Percentiles rank a stretch among this genome's conserved stretches.
Conservation (phyloP, 1,140 invertebrate genomes). For the Pogonus chalceus region DNA sequence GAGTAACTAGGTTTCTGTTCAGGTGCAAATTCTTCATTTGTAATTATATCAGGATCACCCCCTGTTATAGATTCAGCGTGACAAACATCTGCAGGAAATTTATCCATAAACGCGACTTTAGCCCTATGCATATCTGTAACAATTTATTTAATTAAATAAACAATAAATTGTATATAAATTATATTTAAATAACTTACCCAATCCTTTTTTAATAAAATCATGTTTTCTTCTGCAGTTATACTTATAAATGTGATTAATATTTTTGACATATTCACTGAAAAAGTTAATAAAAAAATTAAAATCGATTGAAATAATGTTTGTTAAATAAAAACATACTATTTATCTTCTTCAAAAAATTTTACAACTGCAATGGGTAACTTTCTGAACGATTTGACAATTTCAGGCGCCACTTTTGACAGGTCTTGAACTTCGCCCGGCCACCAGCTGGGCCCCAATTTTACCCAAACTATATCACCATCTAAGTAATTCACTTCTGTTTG, state of each 20-base stretch:
- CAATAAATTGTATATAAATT: neutral
- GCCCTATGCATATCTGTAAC: constrained; percentile 44
- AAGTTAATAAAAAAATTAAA: constrained; percentile 23
- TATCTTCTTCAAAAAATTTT: constrained; percentile 72
- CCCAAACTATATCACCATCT: constrained; percentile 70
- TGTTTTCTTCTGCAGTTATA: constrained; percentile 66
- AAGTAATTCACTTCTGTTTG: constrained; percentile 52
- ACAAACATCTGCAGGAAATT: constrained; percentile 61
- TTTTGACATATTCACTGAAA: constrained; percentile 69
- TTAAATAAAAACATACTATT: constrained; percentile 51
- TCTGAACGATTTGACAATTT: constrained; percentile 45
- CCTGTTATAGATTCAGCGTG: constrained; percentile 55
- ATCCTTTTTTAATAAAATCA: constrained; percentile 69
- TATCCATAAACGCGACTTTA: constrained; percentile 56
- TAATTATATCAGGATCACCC: constrained; percentile 55
- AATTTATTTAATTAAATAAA: constrained; percentile 8
- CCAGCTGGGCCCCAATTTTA: constrained; percentile 63
- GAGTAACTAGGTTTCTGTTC: constrained; percentile 45
- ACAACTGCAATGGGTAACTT: constrained; percentile 65
- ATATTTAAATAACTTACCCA: constrained; percentile 48
- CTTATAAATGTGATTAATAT: constrained; percentile 56
- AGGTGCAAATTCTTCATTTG: constrained; percentile 48
- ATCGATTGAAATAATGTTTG: constrained; percentile 5
- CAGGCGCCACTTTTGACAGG: constrained; percentile 47
- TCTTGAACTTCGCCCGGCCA: constrained; percentile 69